phyloP scores from a whole-genome alignment of 2,113 vertebrate genomes.

The Ochotona princeps region DNA sequence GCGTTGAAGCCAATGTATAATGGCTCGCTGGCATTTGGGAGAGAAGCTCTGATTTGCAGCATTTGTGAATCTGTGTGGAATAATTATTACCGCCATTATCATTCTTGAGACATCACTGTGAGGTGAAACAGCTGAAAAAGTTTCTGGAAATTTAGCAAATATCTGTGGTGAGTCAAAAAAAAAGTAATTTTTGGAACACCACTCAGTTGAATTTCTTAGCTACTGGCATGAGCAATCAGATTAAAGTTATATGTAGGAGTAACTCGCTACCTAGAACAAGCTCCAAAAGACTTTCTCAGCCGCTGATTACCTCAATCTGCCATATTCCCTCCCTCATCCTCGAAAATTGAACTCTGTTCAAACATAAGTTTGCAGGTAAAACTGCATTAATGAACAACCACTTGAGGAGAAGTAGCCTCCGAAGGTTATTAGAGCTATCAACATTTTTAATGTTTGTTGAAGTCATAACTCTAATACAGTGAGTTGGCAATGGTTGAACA shows the following conservation, averaged over 20 bases:
- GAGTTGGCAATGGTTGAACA: not conserved
- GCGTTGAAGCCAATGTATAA: not conserved
- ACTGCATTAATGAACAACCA: not conserved
- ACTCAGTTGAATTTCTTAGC: not conserved
- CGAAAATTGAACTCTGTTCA: not conserved
- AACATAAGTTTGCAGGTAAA: not conserved
- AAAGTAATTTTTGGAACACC: not conserved
- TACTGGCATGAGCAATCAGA: not conserved
- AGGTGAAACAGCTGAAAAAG: not conserved
- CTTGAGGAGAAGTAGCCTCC: not conserved
- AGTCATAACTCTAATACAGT: not conserved
- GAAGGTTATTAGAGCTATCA: not conserved
- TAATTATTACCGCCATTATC: not conserved
- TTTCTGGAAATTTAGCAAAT: not conserved
- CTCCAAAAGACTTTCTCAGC: conserved; percentile 13
- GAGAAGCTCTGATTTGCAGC: not conserved
- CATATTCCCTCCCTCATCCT: not conserved
- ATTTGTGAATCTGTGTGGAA: not conserved
- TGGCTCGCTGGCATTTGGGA: not conserved
- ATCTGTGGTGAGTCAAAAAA: not conserved
- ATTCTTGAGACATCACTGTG: not conserved
- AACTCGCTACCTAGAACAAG: not conserved
- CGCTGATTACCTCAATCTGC: not conserved
- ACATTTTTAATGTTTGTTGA: not conserved
- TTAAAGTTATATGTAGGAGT: not conserved